These are phyloP conservation scores for Frankliniella intonsa DNA, from an alignment of 2,888 invertebrate genomes.

Conservation along the genomic window DNA sequence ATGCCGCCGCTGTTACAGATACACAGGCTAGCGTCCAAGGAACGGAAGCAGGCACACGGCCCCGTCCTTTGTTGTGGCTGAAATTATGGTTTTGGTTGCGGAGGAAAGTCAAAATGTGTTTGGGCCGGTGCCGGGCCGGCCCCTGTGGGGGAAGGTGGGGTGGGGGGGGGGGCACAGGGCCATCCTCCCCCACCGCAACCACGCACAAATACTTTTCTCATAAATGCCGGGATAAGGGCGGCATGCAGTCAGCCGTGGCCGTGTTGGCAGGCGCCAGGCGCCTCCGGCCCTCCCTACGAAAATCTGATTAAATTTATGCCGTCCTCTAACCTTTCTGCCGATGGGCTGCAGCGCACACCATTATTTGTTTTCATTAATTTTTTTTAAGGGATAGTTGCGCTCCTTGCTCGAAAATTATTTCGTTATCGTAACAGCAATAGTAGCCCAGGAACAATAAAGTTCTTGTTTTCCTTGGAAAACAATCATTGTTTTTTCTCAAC, in stretches of 20 bases:
- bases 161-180: too few relatives aligned
- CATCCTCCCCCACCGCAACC: neutral
- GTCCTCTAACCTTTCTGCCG: too few relatives aligned
- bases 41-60: neutral
- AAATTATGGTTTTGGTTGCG: constrained; percentile 21
- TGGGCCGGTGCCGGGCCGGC: neutral
- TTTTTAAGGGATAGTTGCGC: neutral
- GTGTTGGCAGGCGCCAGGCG: neutral
- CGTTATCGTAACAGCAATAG: too few relatives aligned
- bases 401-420: neutral
- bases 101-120: constrained; percentile 23
- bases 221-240: neutral
- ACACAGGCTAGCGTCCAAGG: neutral
- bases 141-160: too few relatives aligned
- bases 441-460: too few relatives aligned
- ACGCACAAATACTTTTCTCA: constrained; percentile 10
- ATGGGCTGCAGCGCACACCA: neutral
- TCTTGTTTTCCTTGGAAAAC: too few relatives aligned
- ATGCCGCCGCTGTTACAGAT: neutral
- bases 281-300: neutral
- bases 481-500: too few relatives aligned
- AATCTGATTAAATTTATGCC: neutral
- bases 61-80: neutral
- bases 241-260: neutral
- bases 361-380: neutral